Base-by-base conservation (phyloP, 2,797 vertebrate species). In the Setipinna tenuifilis region DNA sequence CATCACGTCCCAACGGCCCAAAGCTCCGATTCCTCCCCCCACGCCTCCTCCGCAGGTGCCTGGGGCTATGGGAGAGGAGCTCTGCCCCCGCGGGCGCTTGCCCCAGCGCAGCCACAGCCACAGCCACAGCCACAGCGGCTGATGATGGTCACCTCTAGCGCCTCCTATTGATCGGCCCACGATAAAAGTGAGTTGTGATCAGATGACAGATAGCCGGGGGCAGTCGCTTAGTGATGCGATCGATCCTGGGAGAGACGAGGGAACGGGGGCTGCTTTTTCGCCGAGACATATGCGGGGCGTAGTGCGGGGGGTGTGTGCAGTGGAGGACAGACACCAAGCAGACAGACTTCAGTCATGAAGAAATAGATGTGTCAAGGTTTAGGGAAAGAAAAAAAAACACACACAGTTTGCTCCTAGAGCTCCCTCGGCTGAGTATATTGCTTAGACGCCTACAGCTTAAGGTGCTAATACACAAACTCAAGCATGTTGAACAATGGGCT, bases 401-500 rank as follows among this genome's bases (percentile, higher is more conserved):
- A 28, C 0, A 35, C 12, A 35, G 68, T n/a, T 9, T 54, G 50
- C 2, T 54, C 14, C 16, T 71, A 17, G 68, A 17, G 31, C 25
- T 71, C 16, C 68, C 28, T 17, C 3, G 7, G 17, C 71, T 21
- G 1, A 0, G 31, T 78, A 21, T 19, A 78, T 10, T 21, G 17
- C 31, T 41, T 7, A 21, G 71, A 44, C 19, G 5, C 31, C 71
- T 44, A 44, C 19, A 44, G 1, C 41, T 6, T 78, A 78, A 41
- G 19, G 7, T 21, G 35, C 35, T 78, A 41, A 78, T 78, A 78
- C 10, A 78, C 25, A 78, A 78, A 78, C 71, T 5, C 35, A 31
- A 35, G 71, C 31, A 78, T 78, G 71, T 21, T 78, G 31, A 78
- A 78, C 71, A 78, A 78, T 78, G 35, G 5, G 71, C 71, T 78